These are phyloP conservation scores for Synanthedon tipuliformis DNA, from an alignment of 2,888 invertebrate species.

Conservation along the genomic window DNA sequence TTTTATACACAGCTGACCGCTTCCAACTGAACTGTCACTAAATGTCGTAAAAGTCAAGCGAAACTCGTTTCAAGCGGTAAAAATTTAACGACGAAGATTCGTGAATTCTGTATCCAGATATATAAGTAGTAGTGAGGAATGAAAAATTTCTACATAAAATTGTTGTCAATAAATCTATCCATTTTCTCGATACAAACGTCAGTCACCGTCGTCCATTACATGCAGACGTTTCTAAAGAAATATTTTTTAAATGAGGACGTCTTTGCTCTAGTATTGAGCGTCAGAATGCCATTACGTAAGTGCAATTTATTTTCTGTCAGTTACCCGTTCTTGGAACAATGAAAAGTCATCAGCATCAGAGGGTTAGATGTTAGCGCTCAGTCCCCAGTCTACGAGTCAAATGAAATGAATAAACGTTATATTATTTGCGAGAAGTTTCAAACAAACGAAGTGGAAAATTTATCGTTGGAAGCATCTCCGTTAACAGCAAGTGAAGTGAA, in stretches of 20 bases:
- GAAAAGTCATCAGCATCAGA: constrained; percentile 13
- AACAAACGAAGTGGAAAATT: constrained; percentile 20
- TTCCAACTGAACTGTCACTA: background rate
- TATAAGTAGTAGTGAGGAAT: background rate
- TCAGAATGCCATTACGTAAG: constrained; percentile 12
- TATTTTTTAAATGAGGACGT: background rate
- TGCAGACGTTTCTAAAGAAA: background rate
- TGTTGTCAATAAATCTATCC: background rate
- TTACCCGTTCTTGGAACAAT: constrained; percentile 15
- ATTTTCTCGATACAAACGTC: background rate
- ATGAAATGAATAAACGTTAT: constrained; percentile 22
- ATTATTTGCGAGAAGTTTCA: constrained; percentile 15
- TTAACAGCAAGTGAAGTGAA: background rate
- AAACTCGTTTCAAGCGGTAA: constrained; percentile 9
- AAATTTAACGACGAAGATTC: constrained; percentile 17
- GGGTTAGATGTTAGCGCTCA: constrained; percentile 9
- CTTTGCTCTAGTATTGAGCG: background rate
- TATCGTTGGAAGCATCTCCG: constrained; percentile 7
- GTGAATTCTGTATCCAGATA: constrained; percentile 5
- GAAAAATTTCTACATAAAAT: background rate
- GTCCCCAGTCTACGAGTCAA: background rate
- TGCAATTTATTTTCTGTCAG: constrained; percentile 18
- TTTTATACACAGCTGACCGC: background rate
- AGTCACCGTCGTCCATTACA: background rate
- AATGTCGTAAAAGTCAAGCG: constrained; percentile 7